These are phyloP conservation scores for Pionites leucogaster DNA, from an alignment of 2,113 vertebrate genomes.

Conservation along the genomic window DNA sequence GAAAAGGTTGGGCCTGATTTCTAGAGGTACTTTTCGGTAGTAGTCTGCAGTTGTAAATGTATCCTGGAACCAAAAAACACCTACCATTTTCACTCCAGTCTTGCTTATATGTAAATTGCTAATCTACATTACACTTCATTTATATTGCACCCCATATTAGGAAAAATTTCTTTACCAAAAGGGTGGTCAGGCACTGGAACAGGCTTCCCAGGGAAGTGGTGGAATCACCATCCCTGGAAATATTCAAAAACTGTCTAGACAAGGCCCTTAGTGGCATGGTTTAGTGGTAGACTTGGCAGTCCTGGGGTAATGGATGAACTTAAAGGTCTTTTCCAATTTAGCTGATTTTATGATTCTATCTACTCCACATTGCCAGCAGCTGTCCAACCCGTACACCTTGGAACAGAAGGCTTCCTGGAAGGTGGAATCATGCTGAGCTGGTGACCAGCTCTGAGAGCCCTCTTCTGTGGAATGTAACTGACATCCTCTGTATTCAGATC, in stretches of 20 bases:
- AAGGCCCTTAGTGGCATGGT: background rate
- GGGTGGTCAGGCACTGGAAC: background rate
- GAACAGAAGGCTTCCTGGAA: background rate
- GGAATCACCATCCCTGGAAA: background rate
- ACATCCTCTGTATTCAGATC: background rate
- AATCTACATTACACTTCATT: accelerated
- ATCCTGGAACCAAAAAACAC: background rate
- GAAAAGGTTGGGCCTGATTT: background rate
- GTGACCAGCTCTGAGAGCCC: background rate
- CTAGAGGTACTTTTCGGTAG: background rate
- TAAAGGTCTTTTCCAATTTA: background rate
- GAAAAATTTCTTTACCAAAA: background rate
- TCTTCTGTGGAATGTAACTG: background rate
- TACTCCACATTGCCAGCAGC: background rate
- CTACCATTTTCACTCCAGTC: background rate
- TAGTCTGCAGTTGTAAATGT: background rate
- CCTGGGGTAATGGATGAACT: background rate
- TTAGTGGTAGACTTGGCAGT: background rate
- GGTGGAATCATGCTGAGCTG: background rate
- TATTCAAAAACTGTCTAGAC: background rate
- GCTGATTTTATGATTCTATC: background rate
- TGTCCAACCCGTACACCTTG: background rate
- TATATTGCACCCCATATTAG: background rate
- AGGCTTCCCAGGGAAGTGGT: background rate
- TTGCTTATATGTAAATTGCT: background rate